Percentiles rank a stretch among this genome's conserved stretches.
These are phyloP conservation scores for Clarias platycephalus DNA, from an alignment of 2,797 vertebrate species.

Conservation along the genomic window DNA sequence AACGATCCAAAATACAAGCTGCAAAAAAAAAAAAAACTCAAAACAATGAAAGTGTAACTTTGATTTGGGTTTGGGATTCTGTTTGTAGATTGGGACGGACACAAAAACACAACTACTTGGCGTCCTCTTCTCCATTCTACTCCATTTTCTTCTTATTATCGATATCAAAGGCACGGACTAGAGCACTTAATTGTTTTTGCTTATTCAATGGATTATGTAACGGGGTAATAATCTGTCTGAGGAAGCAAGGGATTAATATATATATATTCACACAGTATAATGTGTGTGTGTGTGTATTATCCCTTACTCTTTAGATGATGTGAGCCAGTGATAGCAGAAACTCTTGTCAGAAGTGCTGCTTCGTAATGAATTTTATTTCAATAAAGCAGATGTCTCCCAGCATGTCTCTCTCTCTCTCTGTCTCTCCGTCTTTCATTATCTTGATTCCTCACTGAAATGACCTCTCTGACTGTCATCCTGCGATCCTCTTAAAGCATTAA, in stretches of 20 bases:
- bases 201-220: slow-evolving; percentile 21
- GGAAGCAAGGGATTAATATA: background rate
- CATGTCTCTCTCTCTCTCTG: background rate
- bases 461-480: background rate
- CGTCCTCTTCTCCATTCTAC: background rate
- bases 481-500: slow-evolving; percentile 12
- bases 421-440: background rate
- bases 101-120: background rate
- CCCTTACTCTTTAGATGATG: background rate
- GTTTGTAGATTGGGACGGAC: no score
- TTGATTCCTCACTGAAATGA: background rate
- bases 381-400: slow-evolving; percentile 17
- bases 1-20: no score
- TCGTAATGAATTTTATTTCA: slow-evolving; percentile 23
- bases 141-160: slow-evolving; percentile 10
- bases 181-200: slow-evolving; percentile 21
- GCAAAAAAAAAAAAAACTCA: no score
- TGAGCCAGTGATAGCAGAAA: background rate
- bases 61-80: no score
- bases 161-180: slow-evolving; percentile 4
- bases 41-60: no score
- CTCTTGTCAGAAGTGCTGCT: slow-evolving; percentile 11
- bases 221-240: background rate
- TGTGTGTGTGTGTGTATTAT: slow-evolving; percentile 11
- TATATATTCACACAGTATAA: background rate